Conservation (phyloP, 2,797 vertebrate genomes). For the Pristis pectinata region DNA sequence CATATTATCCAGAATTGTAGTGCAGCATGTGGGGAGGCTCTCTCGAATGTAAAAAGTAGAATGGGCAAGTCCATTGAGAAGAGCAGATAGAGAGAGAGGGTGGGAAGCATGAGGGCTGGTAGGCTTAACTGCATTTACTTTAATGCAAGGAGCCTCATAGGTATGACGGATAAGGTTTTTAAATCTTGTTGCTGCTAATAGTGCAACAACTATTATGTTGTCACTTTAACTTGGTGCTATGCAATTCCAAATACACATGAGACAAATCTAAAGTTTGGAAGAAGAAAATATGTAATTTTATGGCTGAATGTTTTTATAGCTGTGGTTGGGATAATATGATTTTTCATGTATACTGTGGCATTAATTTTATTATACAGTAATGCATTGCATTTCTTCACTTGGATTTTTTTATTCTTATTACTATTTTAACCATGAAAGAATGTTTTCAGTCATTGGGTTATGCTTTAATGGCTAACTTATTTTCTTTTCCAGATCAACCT, state of each 20-base stretch:
- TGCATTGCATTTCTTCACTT: not conserved
- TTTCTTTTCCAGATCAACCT: not conserved
- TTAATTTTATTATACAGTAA: not conserved
- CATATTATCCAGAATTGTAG: no score
- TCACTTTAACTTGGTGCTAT: not conserved
- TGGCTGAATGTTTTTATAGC: not conserved
- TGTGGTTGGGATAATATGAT: not conserved
- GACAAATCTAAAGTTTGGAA: not conserved
- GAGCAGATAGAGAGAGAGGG: no score
- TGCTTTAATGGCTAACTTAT: not conserved
- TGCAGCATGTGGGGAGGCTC: no score
- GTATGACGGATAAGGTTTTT: no score
- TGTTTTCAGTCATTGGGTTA: not conserved
- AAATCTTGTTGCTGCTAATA: not conserved
- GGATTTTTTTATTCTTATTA: no score
- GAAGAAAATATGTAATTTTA: not conserved
- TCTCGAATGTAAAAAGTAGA: no score
- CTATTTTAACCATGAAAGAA: not conserved
- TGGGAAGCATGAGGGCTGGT: no score
- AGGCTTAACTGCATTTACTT: no score
- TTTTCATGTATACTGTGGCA: not conserved
- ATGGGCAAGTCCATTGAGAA: no score
- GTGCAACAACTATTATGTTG: not conserved
- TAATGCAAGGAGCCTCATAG: no score
- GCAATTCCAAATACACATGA: not conserved